Percentiles rank a stretch among this genome's conserved stretches.
Conservation (phyloP, 2,888 invertebrate species). For the Athalia circularis region DNA sequence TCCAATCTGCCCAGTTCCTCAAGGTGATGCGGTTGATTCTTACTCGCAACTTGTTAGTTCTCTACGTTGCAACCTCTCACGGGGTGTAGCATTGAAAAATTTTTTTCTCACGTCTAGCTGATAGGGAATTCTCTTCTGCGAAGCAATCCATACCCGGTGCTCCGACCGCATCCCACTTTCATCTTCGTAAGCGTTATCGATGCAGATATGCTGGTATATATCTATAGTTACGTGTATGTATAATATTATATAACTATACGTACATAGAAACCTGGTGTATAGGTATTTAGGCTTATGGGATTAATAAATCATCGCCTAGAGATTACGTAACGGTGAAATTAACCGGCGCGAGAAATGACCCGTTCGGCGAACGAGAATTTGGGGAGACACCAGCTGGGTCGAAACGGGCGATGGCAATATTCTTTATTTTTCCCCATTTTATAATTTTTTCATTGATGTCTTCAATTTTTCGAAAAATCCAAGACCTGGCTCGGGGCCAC, state of each 20-base stretch:
- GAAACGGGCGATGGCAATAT: no score
- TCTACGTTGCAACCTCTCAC: not conserved
- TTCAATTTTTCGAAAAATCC: no score
- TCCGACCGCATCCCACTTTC: not conserved
- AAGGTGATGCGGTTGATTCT: slow-evolving; percentile 18
- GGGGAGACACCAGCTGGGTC: no score
- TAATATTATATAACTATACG: not conserved
- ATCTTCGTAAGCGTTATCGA: slow-evolving; percentile 23
- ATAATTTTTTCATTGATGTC: no score
- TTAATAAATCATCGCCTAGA: slow-evolving; percentile 30
- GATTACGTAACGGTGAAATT: slow-evolving; percentile 23
- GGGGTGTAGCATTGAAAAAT: not conserved
- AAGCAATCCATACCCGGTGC: slow-evolving; percentile 26
- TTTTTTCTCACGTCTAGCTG: slow-evolving; percentile 40
- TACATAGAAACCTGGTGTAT: not conserved
- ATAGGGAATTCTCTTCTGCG: slow-evolving; percentile 30
- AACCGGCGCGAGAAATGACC: not conserved
- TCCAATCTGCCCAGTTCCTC: not conserved
- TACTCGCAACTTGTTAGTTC: not conserved
- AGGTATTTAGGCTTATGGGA: not conserved
- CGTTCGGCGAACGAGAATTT: no score
- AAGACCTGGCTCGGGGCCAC: no score
- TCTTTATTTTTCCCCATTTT: no score
- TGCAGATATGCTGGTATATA: not conserved
- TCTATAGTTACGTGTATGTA: not conserved